Evolutionary conservation across 2,797 vertebrate genomes (phyloP).

Genomic region (Thalassophryne amazonica): DNA sequence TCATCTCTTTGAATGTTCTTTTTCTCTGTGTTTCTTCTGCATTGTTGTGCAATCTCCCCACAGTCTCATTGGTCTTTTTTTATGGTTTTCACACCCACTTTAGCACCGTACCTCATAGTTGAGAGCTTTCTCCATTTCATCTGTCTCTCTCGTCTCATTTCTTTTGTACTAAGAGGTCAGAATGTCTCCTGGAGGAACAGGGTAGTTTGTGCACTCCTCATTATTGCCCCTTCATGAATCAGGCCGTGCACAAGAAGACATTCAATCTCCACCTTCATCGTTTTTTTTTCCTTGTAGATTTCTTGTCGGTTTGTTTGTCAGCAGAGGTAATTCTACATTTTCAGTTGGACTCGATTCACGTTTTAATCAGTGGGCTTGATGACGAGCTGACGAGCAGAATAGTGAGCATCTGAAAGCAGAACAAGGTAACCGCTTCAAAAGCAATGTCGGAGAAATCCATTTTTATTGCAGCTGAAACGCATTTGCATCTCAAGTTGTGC

Average conservation of each 20-base stretch:
- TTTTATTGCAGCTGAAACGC: slow-evolving; percentile 40
- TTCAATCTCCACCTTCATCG: background rate
- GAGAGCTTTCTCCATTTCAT: slow-evolving; percentile 18
- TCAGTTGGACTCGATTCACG: slow-evolving; percentile 53
- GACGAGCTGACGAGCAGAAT: slow-evolving; percentile 42
- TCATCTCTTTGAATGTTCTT: background rate
- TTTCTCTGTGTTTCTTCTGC: slow-evolving; percentile 1
- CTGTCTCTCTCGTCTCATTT: slow-evolving; percentile 1
- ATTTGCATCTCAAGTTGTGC: slow-evolving; percentile 56
- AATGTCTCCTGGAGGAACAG: slow-evolving; percentile 37
- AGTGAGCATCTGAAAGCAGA: slow-evolving; percentile 66
- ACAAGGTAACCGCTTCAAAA: slow-evolving; percentile 43
- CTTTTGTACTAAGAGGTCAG: slow-evolving; percentile 39
- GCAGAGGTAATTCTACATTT: slow-evolving; percentile 48
- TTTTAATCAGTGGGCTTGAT: slow-evolving; percentile 64
- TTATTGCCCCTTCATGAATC: slow-evolving; percentile 27
- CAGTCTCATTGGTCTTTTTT: slow-evolving; percentile 16
- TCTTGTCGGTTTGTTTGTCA: slow-evolving; percentile 2
- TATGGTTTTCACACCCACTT: slow-evolving; percentile 16
- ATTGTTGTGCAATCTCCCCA: background rate
- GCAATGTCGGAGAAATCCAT: slow-evolving; percentile 43
- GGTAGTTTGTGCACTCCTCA: slow-evolving; percentile 53
- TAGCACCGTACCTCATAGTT: slow-evolving; percentile 30
- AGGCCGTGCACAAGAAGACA: background rate
- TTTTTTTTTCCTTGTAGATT: slow-evolving; percentile 5